Evolutionary conservation across 2,797 vertebrate species (phyloP), one percentile per base, ranked within the genome.

Genomic region (Sciaenops ocellatus): DNA sequence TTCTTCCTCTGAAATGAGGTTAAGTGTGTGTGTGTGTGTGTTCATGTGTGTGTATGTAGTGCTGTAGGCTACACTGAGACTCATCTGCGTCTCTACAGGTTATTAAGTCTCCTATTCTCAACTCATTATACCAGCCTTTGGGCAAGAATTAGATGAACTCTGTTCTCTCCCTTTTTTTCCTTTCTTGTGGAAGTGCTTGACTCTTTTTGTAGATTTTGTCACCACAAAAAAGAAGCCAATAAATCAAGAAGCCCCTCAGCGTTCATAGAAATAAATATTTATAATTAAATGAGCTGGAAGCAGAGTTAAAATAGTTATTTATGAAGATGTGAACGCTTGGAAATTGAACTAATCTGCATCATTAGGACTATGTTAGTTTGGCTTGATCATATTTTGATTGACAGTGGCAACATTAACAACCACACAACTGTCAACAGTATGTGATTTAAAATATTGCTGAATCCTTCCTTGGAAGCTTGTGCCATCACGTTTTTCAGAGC

Each of bases 41-140:
- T 64, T 18, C 15, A 20, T 77, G 79, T 20, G 55, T 60, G 30
- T 60, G 38, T 7, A 13, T 76, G 63, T 61, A 60, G 46, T 1
- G 79, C 79, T 79, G 46, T 34, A 57, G 75, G 85, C 78, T 51
- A 70, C 72, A 47, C 38, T 51, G 44, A 52, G 26, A 69, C 77
- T 79, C 66, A 60, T 85, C 60, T 56, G n/a, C 55, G 70, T 61
- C 74, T 74, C 73, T 63, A 46, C 75, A 79, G 44, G 62, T 90
- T 85, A 84, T 85, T 82, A 87, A 80, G 61, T 70, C 50, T 55
- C 60, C 30, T 47, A 48, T 84, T 78, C 65, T 80, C 57, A 63
- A 38, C 60, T 79, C 66, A 86, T 84, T 78, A 87, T 51, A 52
- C 41, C 26, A 88, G 83, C 76, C 85, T 85, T 79, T 80, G 69